Evolutionary conservation across 2,113 vertebrate genomes (phyloP).

Genomic region (Channa argus): DNA sequence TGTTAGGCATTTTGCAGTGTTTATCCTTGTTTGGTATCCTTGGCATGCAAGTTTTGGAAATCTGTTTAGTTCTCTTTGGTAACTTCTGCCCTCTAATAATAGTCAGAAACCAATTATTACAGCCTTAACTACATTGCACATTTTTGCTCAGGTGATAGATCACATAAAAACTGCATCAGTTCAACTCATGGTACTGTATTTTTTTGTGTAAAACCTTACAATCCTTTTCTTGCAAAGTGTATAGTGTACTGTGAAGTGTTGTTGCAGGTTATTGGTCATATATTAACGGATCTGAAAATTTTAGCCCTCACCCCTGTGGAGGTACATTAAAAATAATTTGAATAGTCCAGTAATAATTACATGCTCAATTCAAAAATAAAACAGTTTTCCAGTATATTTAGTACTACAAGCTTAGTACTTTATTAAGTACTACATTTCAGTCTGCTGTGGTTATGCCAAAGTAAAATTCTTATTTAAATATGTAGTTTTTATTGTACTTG

Average conservation of each 20-base stretch:
- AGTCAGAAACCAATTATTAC: conserved; percentile 24
- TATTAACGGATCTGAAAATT: no score
- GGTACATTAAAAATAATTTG: neutral
- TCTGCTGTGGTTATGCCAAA: conserved; percentile 23
- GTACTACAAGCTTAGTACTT: no score
- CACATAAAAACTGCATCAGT: neutral
- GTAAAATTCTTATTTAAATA: conserved; percentile 2
- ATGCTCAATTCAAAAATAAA: no score
- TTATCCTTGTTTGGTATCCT: no score
- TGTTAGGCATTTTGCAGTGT: no score
- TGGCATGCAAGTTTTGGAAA: neutral
- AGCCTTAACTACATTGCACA: conserved; percentile 2
- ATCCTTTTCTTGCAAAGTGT: no score
- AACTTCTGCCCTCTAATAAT: conserved; percentile 22
- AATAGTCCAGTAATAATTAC: neutral
- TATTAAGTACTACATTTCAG: neutral
- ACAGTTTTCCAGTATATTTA: no score
- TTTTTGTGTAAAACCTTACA: neutral
- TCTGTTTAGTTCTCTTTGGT: neutral
- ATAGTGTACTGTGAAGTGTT: neutral
- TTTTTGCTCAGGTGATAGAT: conserved; percentile 5
- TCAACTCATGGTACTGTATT: neutral
- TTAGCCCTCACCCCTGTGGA: neutral
- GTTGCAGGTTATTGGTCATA: conserved; percentile 9
- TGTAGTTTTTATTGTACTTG: conserved; percentile 15